phyloP scores from a whole-genome alignment of 2,797 vertebrate genomes.

The Ctenopoma multispine region DNA sequence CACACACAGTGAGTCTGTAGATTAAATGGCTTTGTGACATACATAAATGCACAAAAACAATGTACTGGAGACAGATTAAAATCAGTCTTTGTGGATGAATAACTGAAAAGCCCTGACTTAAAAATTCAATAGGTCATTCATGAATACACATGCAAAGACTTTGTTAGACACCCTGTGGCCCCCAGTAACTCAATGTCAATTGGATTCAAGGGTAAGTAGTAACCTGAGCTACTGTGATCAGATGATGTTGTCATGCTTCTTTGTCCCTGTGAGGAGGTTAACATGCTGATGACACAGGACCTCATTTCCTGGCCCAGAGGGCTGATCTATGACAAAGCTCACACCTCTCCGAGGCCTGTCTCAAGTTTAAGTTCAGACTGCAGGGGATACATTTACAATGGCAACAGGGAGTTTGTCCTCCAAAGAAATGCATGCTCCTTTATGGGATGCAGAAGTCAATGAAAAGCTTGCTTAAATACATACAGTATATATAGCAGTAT shows the following conservation, averaged over 20 bases:
- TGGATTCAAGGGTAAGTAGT: slow-evolving; percentile 22
- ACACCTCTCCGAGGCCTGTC: slow-evolving; percentile 11
- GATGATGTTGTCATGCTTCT: slow-evolving; percentile 36
- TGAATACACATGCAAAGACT: slow-evolving; percentile 9
- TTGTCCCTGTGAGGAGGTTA: slow-evolving; percentile 17
- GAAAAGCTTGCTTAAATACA: too few relatives aligned
- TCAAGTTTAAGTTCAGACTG: slow-evolving; percentile 20
- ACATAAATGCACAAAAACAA: slow-evolving; percentile 6
- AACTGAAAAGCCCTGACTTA: slow-evolving; percentile 14
- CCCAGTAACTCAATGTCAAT: slow-evolving; percentile 36
- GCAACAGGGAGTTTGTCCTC: slow-evolving; percentile 5
- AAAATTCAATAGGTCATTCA: slow-evolving; percentile 3
- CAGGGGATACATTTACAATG: slow-evolving; percentile 25
- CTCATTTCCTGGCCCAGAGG: slow-evolving; percentile 33
- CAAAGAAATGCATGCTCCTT: background rate
- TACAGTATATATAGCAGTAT: background rate
- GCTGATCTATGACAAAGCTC: slow-evolving; percentile 24
- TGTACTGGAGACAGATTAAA: slow-evolving; percentile 36
- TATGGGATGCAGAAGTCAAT: background rate
- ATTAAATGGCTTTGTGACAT: slow-evolving; percentile 48
- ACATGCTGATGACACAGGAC: slow-evolving; percentile 21
- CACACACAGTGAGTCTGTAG: slow-evolving; percentile 3
- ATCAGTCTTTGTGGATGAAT: slow-evolving; percentile 23
- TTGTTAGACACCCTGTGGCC: too few relatives aligned
- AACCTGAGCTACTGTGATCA: slow-evolving; percentile 36